A percentile compares a stretch with the other conserved stretches of the same genome.
phyloP scores from a whole-genome alignment of 2,888 invertebrate species.

The Alcis repandata region DNA sequence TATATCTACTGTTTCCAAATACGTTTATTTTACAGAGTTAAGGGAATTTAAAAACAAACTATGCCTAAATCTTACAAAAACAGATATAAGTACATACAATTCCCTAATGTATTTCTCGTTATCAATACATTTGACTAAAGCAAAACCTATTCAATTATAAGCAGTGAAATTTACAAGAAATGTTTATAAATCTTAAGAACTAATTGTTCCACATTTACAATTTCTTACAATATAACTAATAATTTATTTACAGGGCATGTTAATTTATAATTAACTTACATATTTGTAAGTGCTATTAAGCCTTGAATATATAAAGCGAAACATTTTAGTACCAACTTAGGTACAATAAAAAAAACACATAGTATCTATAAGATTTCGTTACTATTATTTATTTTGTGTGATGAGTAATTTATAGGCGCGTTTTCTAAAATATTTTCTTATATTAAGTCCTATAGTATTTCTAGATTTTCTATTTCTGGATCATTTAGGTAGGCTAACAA shows the following conservation, averaged over 20 bases:
- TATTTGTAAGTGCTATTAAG: neutral
- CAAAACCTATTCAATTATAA: constrained; percentile 19
- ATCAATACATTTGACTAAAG: too few species aligned
- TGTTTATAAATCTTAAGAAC: constrained; percentile 60
- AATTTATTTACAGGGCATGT: constrained; percentile 32
- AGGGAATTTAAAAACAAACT: too few species aligned
- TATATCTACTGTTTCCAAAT: too few species aligned
- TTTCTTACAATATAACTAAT: constrained; percentile 43
- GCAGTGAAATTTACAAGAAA: constrained; percentile 34
- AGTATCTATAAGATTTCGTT: too few species aligned
- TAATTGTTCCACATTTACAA: constrained; percentile 84
- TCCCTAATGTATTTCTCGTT: neutral
- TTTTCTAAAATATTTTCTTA: too few species aligned
- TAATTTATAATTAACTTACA: constrained; percentile 5
- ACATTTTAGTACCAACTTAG: neutral
- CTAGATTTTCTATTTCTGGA: too few species aligned
- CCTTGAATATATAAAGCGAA: neutral
- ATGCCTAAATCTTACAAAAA: neutral
- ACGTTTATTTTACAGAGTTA: too few species aligned
- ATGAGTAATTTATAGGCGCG: too few species aligned
- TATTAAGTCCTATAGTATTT: too few species aligned
- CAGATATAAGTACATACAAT: neutral
- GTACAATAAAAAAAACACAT: too few species aligned
- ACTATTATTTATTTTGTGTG: too few species aligned
- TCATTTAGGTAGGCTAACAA: too few species aligned